Evolutionary conservation across 2,113 vertebrate genomes (phyloP), one percentile per base, ranked within the genome.

Genomic region (Lophura nycthemera): DNA sequence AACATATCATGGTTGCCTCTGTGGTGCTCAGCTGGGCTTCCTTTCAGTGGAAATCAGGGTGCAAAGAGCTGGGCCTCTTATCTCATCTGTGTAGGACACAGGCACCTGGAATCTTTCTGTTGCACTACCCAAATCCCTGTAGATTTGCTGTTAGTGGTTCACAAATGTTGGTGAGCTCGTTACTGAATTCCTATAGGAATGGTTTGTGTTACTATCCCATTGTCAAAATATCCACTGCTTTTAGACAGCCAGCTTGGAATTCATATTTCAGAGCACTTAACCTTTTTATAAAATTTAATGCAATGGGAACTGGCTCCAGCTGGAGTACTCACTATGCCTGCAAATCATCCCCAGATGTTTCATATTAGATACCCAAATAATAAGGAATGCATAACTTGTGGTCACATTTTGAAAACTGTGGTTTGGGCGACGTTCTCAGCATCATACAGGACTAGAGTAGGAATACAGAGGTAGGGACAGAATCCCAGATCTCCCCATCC

Each of bases 361-460:
- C 7, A 8, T 63, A 57, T 95, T 92, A 88, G 56, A 76, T 77
- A 86, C n/a, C 24, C 72, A 67, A 76, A 86, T 88, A 93, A 89
- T 64, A 57, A 85, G 66, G 71, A 85, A 86, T 57, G 22, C 63
- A 48, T 61, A 86, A 67, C 45, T 89, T 59, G 85, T 79, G 75
- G 66, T 43, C 21, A 47, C 22, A 60, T 71, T 71, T 76, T 61
- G 59, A 69, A 93, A 85, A 47, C 29, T 57, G 65, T 78, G 83
- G 43, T 85, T 94, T 93, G 79, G 14, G 47, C 90, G 59, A 73
- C 74, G 20, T 89, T 91, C 29, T 91, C 40, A 60, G 64, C 25
- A n/a, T 61, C 1, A 2, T 20, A 25, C 19, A 79, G 32, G 47
- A 17, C 11, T 67, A 36, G 36, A 36, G 36, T 36, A 36, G 36